Conservation (phyloP, 2,113 vertebrate species). For the Syngnathus floridae region DNA sequence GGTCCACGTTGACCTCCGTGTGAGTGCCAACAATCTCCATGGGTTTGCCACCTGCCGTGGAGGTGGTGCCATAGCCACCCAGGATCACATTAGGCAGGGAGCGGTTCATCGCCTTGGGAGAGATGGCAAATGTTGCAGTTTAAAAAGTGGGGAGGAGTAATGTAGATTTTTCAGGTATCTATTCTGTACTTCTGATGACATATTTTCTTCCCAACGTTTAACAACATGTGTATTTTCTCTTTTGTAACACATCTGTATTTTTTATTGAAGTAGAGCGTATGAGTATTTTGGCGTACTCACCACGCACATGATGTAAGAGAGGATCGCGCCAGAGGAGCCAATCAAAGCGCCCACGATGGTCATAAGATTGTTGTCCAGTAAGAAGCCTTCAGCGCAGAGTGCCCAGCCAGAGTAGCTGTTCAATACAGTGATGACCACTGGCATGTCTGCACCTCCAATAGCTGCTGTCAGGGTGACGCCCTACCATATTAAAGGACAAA, state of each 20-base stretch:
- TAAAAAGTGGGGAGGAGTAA: no score
- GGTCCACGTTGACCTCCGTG: slow-evolving; percentile 75
- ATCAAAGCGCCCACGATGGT: slow-evolving; percentile 77
- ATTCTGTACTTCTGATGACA: no score
- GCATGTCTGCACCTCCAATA: slow-evolving; percentile 79
- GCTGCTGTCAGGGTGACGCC: slow-evolving; percentile 75
- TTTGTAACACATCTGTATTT: no score
- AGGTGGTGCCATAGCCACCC: slow-evolving; percentile 72
- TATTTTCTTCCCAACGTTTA: background rate
- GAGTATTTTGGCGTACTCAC: slow-evolving; percentile 50
- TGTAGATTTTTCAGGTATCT: no score
- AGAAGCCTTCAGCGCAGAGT: slow-evolving; percentile 74
- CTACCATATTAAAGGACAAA: slow-evolving; percentile 33
- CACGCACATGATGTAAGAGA: slow-evolving; percentile 81
- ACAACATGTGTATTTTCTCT: no score
- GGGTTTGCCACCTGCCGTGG: slow-evolving; percentile 70
- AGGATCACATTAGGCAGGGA: slow-evolving; percentile 75
- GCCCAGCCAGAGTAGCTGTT: slow-evolving; percentile 81
- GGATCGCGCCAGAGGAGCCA: slow-evolving; percentile 76
- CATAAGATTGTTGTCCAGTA: slow-evolving; percentile 76
- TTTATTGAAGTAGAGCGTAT: background rate
- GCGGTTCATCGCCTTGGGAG: slow-evolving; percentile 72
- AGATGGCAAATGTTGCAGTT: background rate
- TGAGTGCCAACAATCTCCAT: slow-evolving; percentile 80
- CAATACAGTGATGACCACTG: slow-evolving; percentile 76